These are phyloP conservation scores for Telmatherina bonti DNA, from an alignment of 2,797 vertebrate species.

Conservation along the genomic window DNA sequence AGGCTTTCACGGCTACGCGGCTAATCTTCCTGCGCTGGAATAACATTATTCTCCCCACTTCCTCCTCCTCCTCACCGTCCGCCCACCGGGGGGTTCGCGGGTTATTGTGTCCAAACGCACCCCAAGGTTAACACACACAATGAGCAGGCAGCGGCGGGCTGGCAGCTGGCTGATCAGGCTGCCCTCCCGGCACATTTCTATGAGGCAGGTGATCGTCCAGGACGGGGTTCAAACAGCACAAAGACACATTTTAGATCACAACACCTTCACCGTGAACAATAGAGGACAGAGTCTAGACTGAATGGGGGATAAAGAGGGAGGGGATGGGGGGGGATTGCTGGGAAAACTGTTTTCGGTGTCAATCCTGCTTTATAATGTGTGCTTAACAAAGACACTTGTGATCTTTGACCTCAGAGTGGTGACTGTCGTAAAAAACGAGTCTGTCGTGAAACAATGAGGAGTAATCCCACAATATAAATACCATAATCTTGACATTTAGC, in stretches of 20 bases:
- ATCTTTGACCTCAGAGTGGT: conserved; percentile 30
- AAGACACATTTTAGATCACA: not conserved
- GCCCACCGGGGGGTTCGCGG: conserved; percentile 36
- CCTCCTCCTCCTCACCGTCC: conserved; percentile 24
- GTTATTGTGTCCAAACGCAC: conserved; percentile 45
- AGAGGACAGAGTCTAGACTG: conserved; percentile 10
- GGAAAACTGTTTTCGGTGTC: conserved; percentile 15
- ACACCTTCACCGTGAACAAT: conserved; percentile 26
- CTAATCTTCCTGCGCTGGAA: conserved; percentile 57
- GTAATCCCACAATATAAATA: not conserved
- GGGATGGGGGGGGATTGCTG: too few relatives aligned
- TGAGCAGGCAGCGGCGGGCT: conserved; percentile 1
- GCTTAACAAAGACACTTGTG: conserved; percentile 13
- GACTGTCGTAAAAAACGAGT: not conserved
- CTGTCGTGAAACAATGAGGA: not conserved
- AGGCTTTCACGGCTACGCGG: conserved; percentile 46
- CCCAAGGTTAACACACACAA: conserved; percentile 44
- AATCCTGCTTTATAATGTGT: conserved; percentile 35
- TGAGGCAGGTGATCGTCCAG: conserved; percentile 24
- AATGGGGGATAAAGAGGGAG: not conserved
- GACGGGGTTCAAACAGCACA: conserved; percentile 10
- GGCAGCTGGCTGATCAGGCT: not conserved
- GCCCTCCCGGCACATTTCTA: conserved; percentile 15
- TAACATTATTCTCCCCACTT: conserved; percentile 46
- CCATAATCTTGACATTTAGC: not conserved